Percentiles rank a stretch among this genome's conserved stretches.
Conservation (phyloP, 2,888 invertebrate genomes). For the Meteorus colon region DNA sequence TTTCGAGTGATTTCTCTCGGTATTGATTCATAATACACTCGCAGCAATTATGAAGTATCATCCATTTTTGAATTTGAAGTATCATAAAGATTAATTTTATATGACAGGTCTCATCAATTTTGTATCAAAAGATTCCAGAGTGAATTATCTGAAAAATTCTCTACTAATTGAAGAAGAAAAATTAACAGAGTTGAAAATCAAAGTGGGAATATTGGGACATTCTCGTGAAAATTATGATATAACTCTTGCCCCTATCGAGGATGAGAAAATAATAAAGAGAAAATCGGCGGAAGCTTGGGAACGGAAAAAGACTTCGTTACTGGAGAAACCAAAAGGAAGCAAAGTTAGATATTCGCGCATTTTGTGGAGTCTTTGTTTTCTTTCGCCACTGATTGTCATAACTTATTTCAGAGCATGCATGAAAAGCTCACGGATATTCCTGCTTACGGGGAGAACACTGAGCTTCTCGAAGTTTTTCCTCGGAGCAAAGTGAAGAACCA, state of each 20-base stretch:
- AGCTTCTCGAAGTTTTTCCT: slow-evolving; percentile 53
- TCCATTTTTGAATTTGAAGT: not conserved
- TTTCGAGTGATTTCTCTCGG: slow-evolving; percentile 76
- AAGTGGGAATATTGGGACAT: slow-evolving; percentile 78
- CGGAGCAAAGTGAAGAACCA: slow-evolving; percentile 42
- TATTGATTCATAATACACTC: slow-evolving; percentile 34
- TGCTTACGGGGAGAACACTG: slow-evolving; percentile 49
- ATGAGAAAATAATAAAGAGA: slow-evolving; percentile 72
- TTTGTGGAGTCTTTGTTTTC: not conserved
- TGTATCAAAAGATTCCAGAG: slow-evolving; percentile 71
- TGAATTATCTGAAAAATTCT: slow-evolving; percentile 75
- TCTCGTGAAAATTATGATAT: slow-evolving; percentile 76
- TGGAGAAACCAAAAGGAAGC: slow-evolving; percentile 46
- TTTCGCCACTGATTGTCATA: not conserved
- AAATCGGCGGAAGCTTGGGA: slow-evolving; percentile 48
- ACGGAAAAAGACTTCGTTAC: slow-evolving; percentile 49
- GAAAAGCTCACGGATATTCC: slow-evolving; percentile 55
- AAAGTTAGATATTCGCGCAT: slow-evolving; percentile 35
- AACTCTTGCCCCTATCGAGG: slow-evolving; percentile 77
- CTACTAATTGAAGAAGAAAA: slow-evolving; percentile 77
- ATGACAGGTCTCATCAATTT: slow-evolving; percentile 70
- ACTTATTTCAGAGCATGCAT: slow-evolving; percentile 39
- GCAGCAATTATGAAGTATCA: not conserved
- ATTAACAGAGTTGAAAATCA: slow-evolving; percentile 72
- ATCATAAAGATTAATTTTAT: not conserved